phyloP scores from a whole-genome alignment of 2,888 invertebrate species.

The Agonopterix subpropinquella region DNA sequence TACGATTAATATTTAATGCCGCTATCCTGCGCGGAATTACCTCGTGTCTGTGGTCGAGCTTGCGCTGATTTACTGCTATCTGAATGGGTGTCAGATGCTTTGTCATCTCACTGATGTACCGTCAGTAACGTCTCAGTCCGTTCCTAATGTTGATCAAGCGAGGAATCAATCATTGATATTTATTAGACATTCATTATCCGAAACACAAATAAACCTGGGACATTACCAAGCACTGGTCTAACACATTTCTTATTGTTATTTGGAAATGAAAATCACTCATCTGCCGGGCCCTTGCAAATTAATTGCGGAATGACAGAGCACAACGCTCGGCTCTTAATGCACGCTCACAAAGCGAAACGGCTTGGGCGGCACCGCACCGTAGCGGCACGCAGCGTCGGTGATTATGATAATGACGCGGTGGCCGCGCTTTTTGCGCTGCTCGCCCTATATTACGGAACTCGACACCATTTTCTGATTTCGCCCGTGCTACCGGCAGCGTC shows the following conservation, averaged over 20 bases:
- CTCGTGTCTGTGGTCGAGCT: constrained; percentile 57
- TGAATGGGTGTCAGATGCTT: constrained; percentile 49
- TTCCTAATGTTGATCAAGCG: too few relatives aligned
- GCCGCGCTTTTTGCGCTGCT: constrained; percentile 67
- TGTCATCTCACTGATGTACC: constrained; percentile 24
- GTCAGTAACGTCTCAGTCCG: too few relatives aligned
- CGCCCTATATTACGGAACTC: constrained; percentile 63
- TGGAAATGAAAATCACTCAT: constrained; percentile 41
- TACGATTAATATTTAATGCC: constrained; percentile 69
- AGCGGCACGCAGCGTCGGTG: constrained; percentile 42
- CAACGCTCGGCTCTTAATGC: constrained; percentile 65
- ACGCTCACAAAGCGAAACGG: constrained; percentile 69
- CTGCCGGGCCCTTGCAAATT: constrained; percentile 58
- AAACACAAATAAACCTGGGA: too few relatives aligned
- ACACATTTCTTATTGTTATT: constrained; percentile 11
- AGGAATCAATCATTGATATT: too few relatives aligned
- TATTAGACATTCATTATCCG: too few relatives aligned
- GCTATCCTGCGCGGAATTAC: constrained; percentile 62
- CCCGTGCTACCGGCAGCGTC: constrained; percentile 29
- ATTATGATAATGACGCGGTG: constrained; percentile 73
- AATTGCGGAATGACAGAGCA: constrained; percentile 70
- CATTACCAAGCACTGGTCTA: background rate
- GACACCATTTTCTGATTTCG: constrained; percentile 49
- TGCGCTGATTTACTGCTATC: constrained; percentile 59
- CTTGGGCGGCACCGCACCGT: constrained; percentile 60